Evolutionary conservation across 2,113 vertebrate species (phyloP).

Genomic region (Phalacrocorax brasilianus): DNA sequence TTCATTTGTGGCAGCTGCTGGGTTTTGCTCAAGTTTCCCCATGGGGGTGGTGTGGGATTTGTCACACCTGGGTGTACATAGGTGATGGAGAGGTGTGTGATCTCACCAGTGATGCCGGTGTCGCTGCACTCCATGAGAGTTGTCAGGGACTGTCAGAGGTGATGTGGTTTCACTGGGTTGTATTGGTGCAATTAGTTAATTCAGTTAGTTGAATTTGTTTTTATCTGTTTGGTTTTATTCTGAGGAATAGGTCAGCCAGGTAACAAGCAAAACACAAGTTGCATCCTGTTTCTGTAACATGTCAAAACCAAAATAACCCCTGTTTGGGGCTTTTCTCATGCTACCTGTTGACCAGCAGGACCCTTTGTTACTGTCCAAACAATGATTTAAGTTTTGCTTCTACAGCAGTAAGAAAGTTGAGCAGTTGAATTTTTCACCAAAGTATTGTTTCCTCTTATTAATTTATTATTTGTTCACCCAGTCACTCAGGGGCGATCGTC

Average conservation of each 20-base stretch:
- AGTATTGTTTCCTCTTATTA: background rate
- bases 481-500: background rate
- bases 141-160: background rate
- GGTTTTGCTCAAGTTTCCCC: background rate
- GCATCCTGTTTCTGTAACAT: background rate
- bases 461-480: background rate
- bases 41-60: background rate
- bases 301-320: background rate
- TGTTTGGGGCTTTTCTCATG: background rate
- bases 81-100: background rate
- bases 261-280: background rate
- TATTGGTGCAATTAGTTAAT: background rate
- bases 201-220: background rate
- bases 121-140: background rate
- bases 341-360: background rate
- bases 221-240: background rate
- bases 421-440: background rate
- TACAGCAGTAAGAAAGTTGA: background rate
- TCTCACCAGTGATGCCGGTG: background rate
- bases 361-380: background rate
- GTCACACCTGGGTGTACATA: fast-evolving
- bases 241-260: background rate
- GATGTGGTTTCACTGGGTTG: background rate
- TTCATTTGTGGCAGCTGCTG: background rate
- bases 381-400: background rate